Base-by-base conservation (phyloP, 2,888 invertebrate species). In the Clitarchus hookeri region DNA sequence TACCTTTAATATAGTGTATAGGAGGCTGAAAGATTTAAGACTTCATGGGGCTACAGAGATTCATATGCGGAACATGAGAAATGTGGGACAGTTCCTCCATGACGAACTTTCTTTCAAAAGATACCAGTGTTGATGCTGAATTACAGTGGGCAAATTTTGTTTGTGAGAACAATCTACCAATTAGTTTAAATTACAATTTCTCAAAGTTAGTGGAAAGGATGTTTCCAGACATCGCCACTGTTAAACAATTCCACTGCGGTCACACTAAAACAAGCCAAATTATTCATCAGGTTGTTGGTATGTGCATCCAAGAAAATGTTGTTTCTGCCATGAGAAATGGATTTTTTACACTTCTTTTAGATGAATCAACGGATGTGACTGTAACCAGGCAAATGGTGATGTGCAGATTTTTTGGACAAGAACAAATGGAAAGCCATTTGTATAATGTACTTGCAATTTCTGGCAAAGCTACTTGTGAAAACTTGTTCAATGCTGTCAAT, bases 181-280 rank as follows among this genome's bases (percentile, higher is more conserved):
- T 84, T 36, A 44, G 0, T 9, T 27, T 84, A 26, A 84, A 53
- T 84, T 53, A 48, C 53, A 84, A 53, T 48, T 84, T 84, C 12
- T 3, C 44, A 26, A 84, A 84, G n/a, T 26, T 84, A 6, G 84
- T 48, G 26, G 8, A 36, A n/a, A 44, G 11, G 23, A 84, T 84
- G 84, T 84, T 84, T 84, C 53, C 48, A 6, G 84, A 44, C 53
- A 84, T 6, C 9, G 25, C 13, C 26, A 84, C 36, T 44, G 84
- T 9, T 23, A 84, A 27, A 23, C 6, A 65, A 23, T n/a, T 84
- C 54, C 65, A 16, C 36, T 54, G 54, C 19, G 23, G 25, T 0
- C 65, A 65, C 25, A n/a, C 84, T n/a, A 84, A 54, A 84, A 84
- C 65, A 27, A 84, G 53, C 27, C 48, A 44, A 54, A 44, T 84